Conservation (phyloP, 2,888 invertebrate species). For the Dryobotodes eremita region DNA sequence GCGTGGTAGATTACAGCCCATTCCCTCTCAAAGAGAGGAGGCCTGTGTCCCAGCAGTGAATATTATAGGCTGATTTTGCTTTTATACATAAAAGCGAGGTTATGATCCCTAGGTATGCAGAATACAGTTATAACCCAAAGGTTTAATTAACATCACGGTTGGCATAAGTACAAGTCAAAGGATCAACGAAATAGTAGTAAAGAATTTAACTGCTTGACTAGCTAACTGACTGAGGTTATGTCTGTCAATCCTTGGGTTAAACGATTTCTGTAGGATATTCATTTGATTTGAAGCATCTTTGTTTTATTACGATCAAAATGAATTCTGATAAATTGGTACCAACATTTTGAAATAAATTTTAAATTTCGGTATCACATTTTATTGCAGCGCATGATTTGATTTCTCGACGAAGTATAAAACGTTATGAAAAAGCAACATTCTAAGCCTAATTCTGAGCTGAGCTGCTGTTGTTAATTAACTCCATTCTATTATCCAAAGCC, state of each 20-base stretch:
- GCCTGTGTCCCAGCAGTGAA: no score
- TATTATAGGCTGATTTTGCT: no score
- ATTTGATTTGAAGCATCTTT: not conserved
- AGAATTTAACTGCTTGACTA: slow-evolving; percentile 18
- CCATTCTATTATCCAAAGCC: not conserved
- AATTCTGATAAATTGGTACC: not conserved
- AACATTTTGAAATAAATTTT: no score
- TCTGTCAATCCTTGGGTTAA: not conserved
- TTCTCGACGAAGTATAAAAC: no score
- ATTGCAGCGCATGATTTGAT: no score
- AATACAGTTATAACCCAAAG: no score
- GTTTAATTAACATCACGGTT: slow-evolving; percentile 1
- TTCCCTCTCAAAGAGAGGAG: no score
- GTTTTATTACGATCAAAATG: not conserved
- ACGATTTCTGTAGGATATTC: not conserved
- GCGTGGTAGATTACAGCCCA: no score
- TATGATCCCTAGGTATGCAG: slow-evolving; percentile 2
- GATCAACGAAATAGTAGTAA: not conserved
- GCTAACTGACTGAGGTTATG: no score
- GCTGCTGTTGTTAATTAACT: not conserved
- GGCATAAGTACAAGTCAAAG: slow-evolving; percentile 3
- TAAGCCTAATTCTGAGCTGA: no score
- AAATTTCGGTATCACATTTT: no score
- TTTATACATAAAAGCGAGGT: slow-evolving; percentile 4
- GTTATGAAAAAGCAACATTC: no score